A percentile compares a stretch with the other conserved stretches of the same genome.
Evolutionary conservation across 92 coral and sea anemone species (phyloP).

Genomic region (Phymanthus crucifer): DNA sequence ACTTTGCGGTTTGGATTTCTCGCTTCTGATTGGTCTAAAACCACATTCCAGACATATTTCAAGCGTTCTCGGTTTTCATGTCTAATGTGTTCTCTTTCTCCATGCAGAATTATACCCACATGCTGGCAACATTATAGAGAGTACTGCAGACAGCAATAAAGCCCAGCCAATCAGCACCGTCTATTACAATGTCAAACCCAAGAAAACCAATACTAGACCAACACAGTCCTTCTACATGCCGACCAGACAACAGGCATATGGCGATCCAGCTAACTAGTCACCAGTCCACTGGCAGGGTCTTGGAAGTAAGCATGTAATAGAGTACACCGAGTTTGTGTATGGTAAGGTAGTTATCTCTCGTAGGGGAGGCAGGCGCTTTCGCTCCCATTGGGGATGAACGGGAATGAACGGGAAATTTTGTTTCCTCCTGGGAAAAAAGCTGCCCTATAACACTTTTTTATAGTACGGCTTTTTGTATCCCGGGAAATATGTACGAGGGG

Average conservation of each 20-base stretch:
- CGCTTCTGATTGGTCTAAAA: too few relatives aligned
- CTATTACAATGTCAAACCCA: slow-evolving; percentile 39
- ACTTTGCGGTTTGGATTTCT: too few relatives aligned
- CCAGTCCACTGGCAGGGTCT: not conserved
- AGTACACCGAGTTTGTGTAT: not conserved
- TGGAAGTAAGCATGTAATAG: not conserved
- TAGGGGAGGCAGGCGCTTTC: not conserved
- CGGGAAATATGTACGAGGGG: too few relatives aligned
- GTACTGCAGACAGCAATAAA: slow-evolving; percentile 15
- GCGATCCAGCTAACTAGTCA: slow-evolving; percentile 40
- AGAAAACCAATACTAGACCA: slow-evolving; percentile 61
- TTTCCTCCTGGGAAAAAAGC: too few relatives aligned
- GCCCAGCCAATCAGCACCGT: slow-evolving; percentile 21
- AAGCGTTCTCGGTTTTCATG: too few relatives aligned
- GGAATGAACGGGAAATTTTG: too few relatives aligned
- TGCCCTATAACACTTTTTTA: too few relatives aligned
- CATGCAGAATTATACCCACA: slow-evolving; percentile 42
- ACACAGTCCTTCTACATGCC: slow-evolving; percentile 67
- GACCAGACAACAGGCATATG: slow-evolving; percentile 67
- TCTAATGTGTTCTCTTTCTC: not conserved
- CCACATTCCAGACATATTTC: too few relatives aligned
- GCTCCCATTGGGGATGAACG: too few relatives aligned
- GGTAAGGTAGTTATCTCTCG: not conserved
- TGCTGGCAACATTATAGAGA: slow-evolving; percentile 2
- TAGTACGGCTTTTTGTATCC: too few relatives aligned